phyloP scores from a whole-genome alignment of 1,140 invertebrate species.

The Bombus consobrinus region DNA sequence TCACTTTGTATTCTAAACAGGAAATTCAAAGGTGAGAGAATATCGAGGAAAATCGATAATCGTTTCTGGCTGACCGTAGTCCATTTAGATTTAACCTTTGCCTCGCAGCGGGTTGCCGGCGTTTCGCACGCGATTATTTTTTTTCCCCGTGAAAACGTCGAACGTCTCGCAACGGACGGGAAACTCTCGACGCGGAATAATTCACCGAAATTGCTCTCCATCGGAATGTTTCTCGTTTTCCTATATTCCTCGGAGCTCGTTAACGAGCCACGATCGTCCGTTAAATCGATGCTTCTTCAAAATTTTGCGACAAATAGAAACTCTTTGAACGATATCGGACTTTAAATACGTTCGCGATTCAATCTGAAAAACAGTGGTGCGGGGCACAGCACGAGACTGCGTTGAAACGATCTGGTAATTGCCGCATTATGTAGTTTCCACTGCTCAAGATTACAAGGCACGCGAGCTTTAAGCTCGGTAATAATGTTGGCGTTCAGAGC shows the following conservation, averaged over 20 bases:
- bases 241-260: neutral
- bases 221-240: neutral
- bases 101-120: neutral
- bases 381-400: neutral
- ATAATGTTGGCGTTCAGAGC: constrained; percentile 60
- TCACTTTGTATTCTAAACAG: constrained; percentile 19
- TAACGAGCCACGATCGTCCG: neutral
- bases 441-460: constrained; percentile 68
- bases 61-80: constrained; percentile 4
- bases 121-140: constrained; percentile 2
- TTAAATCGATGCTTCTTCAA: too few relatives aligned
- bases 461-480: constrained; percentile 66
- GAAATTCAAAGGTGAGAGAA: neutral
- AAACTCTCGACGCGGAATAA: constrained; percentile 1
- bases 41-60: constrained; percentile 17
- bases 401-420: constrained; percentile 63
- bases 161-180: neutral
- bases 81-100: constrained; percentile 1
- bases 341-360: constrained; percentile 28
- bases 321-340: neutral
- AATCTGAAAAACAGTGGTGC: constrained; percentile 32
- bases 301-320: neutral
- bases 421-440: constrained; percentile 63
- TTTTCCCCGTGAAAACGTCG: neutral
- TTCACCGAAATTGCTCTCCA: neutral